Base-by-base conservation (phyloP, 1,140 invertebrate genomes). In the Calosoma granatense region DNA sequence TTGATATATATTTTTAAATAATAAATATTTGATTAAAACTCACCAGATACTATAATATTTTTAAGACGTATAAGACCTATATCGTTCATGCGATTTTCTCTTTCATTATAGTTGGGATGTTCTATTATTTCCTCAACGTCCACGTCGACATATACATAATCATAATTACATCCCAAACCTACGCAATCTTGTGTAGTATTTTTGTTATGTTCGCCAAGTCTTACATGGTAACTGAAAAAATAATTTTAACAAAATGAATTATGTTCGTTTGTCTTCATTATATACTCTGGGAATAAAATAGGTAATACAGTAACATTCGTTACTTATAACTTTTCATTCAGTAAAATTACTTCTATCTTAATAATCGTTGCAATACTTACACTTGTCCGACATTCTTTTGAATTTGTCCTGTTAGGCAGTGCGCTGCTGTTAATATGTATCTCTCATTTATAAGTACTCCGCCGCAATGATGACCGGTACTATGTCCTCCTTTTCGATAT, bases 161-260 rank as follows among this genome's bases (percentile, higher is more conserved):
- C 58, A 51, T 62, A 36, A 54, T 66, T 64, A 9, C 73, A 55
- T 26, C 51, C 52, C 9, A 30, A 11, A 2, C 20, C 54, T 22
- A 75, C 68, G 58, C 84, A 87, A 62, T 86, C 84, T 1, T 73
- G 72, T 57, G 79, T 66, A 1, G 70, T 75, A 1, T 67, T 60
- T 0, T 69, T 74, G 58, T 86, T 74, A 59, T 80, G 74, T 59
- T 86, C 84, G 2, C 85, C 85, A 1, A 86, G 62, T 26, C 83
- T 75, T 1, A 87, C 73, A 51, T 66, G 66, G 17, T 68, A 64
- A 39, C 85, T 82, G 56, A 41, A 67, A 59, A n/a, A n/a, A n/a
- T n/a, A n/a, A n/a, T n/a, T n/a, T n/a, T n/a, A n/a, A n/a, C n/a
- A n/a, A n/a, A n/a, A n/a, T n/a, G n/a, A n/a, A n/a, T n/a, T n/a